Conservation (phyloP, 2,888 invertebrate genomes). For the Lissonota sp. region DNA sequence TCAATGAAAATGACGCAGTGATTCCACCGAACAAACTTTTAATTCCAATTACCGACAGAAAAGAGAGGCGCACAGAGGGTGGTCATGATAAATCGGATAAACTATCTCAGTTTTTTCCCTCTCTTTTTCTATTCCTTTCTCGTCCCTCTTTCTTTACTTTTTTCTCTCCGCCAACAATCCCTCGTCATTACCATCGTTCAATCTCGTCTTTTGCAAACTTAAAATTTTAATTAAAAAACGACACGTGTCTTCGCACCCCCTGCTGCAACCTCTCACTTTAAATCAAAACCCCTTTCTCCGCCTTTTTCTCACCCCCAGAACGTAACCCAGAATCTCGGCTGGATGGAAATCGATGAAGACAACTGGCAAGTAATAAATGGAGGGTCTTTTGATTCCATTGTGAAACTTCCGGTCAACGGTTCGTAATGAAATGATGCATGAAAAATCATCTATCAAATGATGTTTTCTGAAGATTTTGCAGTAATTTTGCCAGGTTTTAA, state of each 20-base stretch:
- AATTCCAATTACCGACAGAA: slow-evolving; percentile 52
- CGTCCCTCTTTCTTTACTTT: no score
- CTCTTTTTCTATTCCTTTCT: background rate
- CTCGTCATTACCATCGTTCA: slow-evolving; percentile 8
- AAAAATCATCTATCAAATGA: no score
- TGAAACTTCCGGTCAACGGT: no score
- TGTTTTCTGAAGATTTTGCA: no score
- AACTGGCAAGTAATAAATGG: background rate
- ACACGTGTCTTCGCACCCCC: slow-evolving; percentile 27
- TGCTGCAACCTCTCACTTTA: background rate
- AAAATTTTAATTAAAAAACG: slow-evolving; percentile 54
- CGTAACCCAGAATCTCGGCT: background rate
- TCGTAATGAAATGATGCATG: no score
- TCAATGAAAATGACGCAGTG: slow-evolving; percentile 44
- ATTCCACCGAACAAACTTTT: slow-evolving; percentile 43
- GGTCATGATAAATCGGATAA: slow-evolving; percentile 50
- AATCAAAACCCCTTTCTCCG: background rate
- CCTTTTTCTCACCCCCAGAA: background rate
- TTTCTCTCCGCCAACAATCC: no score
- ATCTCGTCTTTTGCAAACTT: slow-evolving; percentile 17
- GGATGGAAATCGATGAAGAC: slow-evolving; percentile 7
- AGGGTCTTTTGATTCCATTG: no score
- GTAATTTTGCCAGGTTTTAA: no score
- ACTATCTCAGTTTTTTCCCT: background rate
- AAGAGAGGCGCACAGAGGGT: slow-evolving; percentile 30